Base-by-base conservation (phyloP, 1,140 invertebrate species). In the Thaumetopoea pityocampa region DNA sequence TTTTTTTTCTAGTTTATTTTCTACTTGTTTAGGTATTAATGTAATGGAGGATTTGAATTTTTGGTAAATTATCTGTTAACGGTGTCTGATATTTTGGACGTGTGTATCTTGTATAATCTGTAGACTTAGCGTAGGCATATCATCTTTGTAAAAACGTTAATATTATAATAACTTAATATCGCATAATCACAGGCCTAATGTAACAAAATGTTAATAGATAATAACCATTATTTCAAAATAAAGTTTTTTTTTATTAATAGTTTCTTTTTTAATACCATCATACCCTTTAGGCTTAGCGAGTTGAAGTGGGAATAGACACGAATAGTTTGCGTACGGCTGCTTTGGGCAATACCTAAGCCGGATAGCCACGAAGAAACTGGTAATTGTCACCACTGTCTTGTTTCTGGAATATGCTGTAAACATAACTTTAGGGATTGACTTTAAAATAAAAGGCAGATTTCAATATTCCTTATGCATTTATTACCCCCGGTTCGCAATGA, bases 161-260 rank as follows among this genome's bases (percentile, higher is more conserved):
- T 67, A 57, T 52, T 51, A 37, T 63, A 62, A n/a, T 67, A 77
- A 71, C 55, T 63, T 56, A 46, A 46, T 46, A 51, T 60, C 53
- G 67, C 64, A 68, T 73, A 67, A 67, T 67, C 69, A 65, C 67
- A 59, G 79, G 74, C 79, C 77, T 83, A 83, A 80, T 68, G 56
- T 83, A 83, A 79, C 65, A 68, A 69, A n/a, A 67, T 81, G 80
- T 84, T 84, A 81, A 84, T 84, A 81, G 80, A 80, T 84, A 84
- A 84, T 83, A 81, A 83, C 80, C 77, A 80, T 65, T 69, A 72
- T 66, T 81, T 81, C 67, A 81, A 80, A 83, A 81, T 81, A 84
- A 84, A 81, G 70, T 71, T 82, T 81, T 76, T 56, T 60, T 54
- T n/a, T n/a, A 45, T 48, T 72, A 74, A 65, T 74, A 60, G 59